Base-by-base conservation (phyloP, 37 sponge, comb jelly and placozoan species). In the Crambe crambe region DNA sequence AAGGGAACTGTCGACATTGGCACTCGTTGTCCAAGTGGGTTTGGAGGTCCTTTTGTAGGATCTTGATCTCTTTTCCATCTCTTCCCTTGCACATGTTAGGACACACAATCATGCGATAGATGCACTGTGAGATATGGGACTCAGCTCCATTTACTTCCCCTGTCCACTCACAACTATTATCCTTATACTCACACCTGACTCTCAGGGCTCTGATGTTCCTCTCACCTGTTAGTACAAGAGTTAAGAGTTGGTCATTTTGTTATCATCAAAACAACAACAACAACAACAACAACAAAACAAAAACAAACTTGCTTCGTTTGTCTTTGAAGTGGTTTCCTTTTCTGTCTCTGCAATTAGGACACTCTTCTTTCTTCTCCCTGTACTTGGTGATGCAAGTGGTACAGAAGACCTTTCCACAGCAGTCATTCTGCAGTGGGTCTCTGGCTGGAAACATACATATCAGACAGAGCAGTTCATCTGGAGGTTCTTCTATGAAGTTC, bases 391-490 rank as follows among this genome's bases (percentile, higher is more conserved):
- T 10, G 39, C 81, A 80, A 27, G 39, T 22, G 6, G 44, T 58
- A 30, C 81, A 80, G 81, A 58, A 80, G 23, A 71, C 23, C 72
- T 70, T 80, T 32, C 71, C 81, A 80, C 81, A 80, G 40, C 59
- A 62, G 35, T 26, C 26, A 3, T 12, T 29, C 42, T 78, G 78
- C 20, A 59, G 56, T 17, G 70, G 70, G 70, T 56, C 70, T 31
- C 37, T 36, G 25, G 70, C 80, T 17, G 37, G 54, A 30, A 29
- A 23, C 25, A 79, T 30, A 31, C 79, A 79, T 41, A 79, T 79
- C 12, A 44, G 54, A 68, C 79, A 79, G 21, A 37, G 0, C 25
- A 68, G 56, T 22, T 79, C 68, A 29, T 66, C 79, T 44, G 67
- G 74, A 39, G 67, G 74, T 22, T 25, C 47, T 26, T 83, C 56